A percentile compares a stretch with the other conserved stretches of the same genome.
Evolutionary conservation across 2,113 vertebrate genomes (phyloP).

Genomic region (Rhinoderma darwinii): DNA sequence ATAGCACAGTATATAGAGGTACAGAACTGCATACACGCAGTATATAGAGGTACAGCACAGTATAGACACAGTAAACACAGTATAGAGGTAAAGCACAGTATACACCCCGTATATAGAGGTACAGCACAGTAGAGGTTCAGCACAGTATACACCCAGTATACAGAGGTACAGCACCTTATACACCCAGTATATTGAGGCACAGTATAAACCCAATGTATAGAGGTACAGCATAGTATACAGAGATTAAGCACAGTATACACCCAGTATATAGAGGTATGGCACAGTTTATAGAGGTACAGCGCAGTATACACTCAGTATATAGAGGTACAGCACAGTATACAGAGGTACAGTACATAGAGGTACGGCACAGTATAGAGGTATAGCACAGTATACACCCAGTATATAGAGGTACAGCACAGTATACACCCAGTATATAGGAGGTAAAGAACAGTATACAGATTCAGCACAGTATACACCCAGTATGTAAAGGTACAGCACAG

Average conservation of each 20-base stretch:
- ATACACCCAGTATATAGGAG: not conserved
- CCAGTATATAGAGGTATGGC: not conserved
- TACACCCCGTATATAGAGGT: not conserved
- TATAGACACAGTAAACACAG: too few relatives aligned
- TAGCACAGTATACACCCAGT: not conserved
- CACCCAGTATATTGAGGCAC: not conserved
- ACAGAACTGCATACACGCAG: too few relatives aligned
- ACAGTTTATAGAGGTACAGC: not conserved
- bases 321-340: not conserved
- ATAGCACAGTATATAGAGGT: too few relatives aligned
- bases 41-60: too few relatives aligned
- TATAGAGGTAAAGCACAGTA: too few relatives aligned
- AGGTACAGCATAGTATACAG: not conserved
- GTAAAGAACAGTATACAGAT: not conserved
- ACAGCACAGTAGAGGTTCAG: not conserved
- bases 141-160: not conserved
- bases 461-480: not conserved
- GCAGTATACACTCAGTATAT: not conserved
- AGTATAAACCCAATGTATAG: not conserved
- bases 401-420: not conserved
- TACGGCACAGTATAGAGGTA: slow-evolving; percentile 68
- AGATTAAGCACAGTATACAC: not conserved
- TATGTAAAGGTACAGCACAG: not conserved
- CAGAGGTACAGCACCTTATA: not conserved
- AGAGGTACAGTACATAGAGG: slow-evolving; percentile 76